Conservation (phyloP, 2,888 invertebrate species). For the Punctoribates punctum region DNA sequence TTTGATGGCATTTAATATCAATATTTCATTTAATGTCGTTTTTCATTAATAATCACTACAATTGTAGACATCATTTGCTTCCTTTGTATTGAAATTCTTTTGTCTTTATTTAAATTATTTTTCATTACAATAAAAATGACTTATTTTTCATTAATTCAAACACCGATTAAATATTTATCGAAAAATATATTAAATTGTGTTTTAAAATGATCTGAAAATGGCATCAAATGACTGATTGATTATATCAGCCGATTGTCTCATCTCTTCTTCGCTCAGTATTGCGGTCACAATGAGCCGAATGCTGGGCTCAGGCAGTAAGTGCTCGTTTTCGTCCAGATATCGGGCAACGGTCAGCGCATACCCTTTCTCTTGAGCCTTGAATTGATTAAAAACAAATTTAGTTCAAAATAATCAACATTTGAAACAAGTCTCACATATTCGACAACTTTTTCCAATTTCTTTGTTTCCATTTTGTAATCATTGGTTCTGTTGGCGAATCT, state of each 20-base stretch:
- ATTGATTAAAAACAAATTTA: neutral
- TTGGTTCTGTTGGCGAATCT: slow-evolving; percentile 46
- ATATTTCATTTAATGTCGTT: neutral
- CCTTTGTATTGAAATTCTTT: neutral
- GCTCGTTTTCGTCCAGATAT: slow-evolving; percentile 67
- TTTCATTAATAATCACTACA: neutral
- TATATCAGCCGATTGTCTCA: slow-evolving; percentile 51
- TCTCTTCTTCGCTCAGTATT: slow-evolving; percentile 62
- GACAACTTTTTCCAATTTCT: slow-evolving; percentile 63
- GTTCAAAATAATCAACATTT: neutral
- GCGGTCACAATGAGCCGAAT: slow-evolving; percentile 68
- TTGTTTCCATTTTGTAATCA: slow-evolving; percentile 56
- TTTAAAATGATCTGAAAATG: neutral
- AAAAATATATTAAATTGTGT: neutral
- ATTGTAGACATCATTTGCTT: neutral
- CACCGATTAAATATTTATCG: neutral
- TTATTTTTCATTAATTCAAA: neutral
- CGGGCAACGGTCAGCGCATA: slow-evolving; percentile 67
- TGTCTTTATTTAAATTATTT: slow-evolving; percentile 23
- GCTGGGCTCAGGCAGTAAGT: slow-evolving; percentile 65
- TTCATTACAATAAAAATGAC: slow-evolving; percentile 22
- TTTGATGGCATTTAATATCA: slow-evolving; percentile 10
- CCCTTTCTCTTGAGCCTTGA: slow-evolving; percentile 62
- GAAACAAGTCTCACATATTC: slow-evolving; percentile 52
- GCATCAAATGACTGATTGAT: slow-evolving; percentile 40